A percentile compares a stretch with the other conserved stretches of the same genome.
Conservation (phyloP, 2,797 vertebrate genomes). For the Anomalospiza imberbis region DNA sequence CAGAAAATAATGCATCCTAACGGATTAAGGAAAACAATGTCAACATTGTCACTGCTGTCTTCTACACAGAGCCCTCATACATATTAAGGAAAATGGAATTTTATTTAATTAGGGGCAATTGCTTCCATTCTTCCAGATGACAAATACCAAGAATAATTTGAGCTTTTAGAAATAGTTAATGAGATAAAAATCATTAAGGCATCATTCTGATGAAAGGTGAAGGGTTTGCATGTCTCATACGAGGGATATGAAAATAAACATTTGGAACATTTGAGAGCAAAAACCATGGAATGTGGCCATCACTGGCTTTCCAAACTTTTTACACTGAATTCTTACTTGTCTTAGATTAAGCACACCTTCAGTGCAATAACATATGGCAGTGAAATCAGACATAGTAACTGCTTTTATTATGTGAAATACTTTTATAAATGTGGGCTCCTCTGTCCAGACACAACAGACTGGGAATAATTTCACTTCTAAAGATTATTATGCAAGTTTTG, state of each 20-base stretch:
- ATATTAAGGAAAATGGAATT: neutral
- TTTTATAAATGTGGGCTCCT: neutral
- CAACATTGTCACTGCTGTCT: neutral
- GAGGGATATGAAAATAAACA: neutral
- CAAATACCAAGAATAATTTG: neutral
- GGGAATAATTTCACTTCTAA: neutral
- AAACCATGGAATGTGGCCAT: neutral
- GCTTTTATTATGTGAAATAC: neutral
- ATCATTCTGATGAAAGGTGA: neutral
- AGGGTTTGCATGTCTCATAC: neutral
- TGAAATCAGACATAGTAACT: neutral
- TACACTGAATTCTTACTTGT: neutral
- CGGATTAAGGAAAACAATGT: neutral
- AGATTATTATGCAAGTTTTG: neutral
- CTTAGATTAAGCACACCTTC: neutral
- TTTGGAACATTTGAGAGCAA: neutral
- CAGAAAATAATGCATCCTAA: neutral
- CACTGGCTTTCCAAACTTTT: neutral
- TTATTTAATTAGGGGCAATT: neutral
- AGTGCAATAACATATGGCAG: neutral
- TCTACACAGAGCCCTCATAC: rapidly evolving
- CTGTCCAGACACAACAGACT: neutral
- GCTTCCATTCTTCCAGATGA: neutral
- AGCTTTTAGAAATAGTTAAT: neutral
- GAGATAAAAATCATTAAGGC: neutral